Conservation (phyloP, 2,888 invertebrate species). For the Eristalis pertinax region DNA sequence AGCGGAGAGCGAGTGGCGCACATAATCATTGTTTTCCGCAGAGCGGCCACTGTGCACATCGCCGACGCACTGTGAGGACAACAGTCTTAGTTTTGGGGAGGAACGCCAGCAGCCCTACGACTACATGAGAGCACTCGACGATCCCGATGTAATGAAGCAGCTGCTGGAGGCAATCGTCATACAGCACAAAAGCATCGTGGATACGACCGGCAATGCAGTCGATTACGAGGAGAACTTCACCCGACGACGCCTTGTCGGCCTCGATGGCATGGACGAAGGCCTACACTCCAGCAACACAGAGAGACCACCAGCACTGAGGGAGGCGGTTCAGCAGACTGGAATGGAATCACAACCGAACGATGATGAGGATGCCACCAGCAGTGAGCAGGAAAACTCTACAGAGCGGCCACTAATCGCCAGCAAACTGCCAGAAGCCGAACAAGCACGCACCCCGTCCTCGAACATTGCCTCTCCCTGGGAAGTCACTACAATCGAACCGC, state of each 20-base stretch:
- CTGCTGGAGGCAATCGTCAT: conserved; percentile 48
- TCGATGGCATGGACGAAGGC: not conserved
- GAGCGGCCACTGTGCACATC: not conserved
- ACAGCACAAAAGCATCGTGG: conserved; percentile 43
- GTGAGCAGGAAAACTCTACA: not conserved
- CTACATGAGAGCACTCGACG: conserved; percentile 24
- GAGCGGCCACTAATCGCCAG: not conserved
- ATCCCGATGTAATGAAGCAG: conserved; percentile 38
- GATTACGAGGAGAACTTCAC: conserved; percentile 10
- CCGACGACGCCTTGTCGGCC: not conserved
- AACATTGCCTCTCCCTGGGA: not conserved
- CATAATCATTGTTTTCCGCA: not conserved
- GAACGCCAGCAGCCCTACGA: not conserved
- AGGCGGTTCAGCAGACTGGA: not conserved
- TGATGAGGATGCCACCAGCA: not conserved
- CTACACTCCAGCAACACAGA: not conserved
- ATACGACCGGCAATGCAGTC: not conserved
- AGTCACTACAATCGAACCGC: conserved; percentile 33
- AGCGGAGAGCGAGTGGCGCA: not conserved
- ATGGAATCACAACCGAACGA: not conserved
- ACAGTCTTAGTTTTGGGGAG: not conserved
- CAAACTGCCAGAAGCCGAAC: not conserved
- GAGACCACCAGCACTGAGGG: not conserved
- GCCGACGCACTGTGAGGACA: conserved; percentile 12
- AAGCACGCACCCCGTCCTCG: not conserved